Evolutionary conservation across 2,888 invertebrate genomes (phyloP).

Genomic region (Lamproptera curius): DNA sequence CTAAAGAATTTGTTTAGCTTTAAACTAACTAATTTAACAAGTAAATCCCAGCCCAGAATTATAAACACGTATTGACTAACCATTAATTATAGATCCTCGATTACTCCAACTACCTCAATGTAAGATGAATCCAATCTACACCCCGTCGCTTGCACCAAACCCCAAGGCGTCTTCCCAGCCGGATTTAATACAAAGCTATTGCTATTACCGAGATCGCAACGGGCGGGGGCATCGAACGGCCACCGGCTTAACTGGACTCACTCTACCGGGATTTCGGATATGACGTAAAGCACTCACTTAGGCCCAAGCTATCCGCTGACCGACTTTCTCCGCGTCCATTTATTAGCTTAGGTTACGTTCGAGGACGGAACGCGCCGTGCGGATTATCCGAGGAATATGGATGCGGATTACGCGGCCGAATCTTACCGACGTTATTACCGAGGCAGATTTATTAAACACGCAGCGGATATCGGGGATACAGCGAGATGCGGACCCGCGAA

Average conservation of each 20-base stretch:
- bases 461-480: slow-evolving; percentile 4
- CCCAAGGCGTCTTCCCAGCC: slow-evolving; percentile 57
- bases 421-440: slow-evolving; percentile 15
- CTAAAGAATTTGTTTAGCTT: too few species aligned
- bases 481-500: too few species aligned
- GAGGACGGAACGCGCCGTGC: slow-evolving; percentile 50
- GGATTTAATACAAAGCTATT: slow-evolving; percentile 78
- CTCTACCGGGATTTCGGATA: slow-evolving; percentile 77
- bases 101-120: too few species aligned
- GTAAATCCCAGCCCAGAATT: too few species aligned
- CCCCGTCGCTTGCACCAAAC: slow-evolving; percentile 55
- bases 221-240: slow-evolving; percentile 65
- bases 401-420: slow-evolving; percentile 31
- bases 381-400: slow-evolving; percentile 60
- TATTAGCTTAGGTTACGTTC: slow-evolving; percentile 68
- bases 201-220: slow-evolving; percentile 74
- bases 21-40: too few species aligned
- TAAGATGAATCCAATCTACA: too few species aligned
- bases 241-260: slow-evolving; percentile 69
- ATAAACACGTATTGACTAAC: too few species aligned
- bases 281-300: slow-evolving; percentile 77
- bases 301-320: slow-evolving; percentile 42
- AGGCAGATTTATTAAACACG: slow-evolving; percentile 19
- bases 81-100: too few species aligned
- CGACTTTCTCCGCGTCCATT: slow-evolving; percentile 70